Evolutionary conservation across 2,797 vertebrate genomes (phyloP), one percentile per base, ranked within the genome.

Genomic region (Ceryle rudis): DNA sequence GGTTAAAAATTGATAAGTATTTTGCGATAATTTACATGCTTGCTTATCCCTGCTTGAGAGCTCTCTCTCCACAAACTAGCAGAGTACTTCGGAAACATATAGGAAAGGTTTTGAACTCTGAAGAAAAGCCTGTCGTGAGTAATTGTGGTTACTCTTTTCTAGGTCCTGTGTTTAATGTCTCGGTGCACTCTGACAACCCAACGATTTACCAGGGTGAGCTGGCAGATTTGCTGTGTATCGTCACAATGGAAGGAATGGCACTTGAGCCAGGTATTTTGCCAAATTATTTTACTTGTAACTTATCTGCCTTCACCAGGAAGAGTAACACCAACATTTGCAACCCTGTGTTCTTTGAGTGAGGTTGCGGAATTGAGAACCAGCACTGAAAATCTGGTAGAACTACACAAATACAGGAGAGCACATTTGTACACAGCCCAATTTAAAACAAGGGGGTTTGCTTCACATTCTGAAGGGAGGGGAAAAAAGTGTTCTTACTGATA

Each of bases 131-230:
- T 26, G 8, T 11, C 23, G 12, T 33, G 41, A 49, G n/a, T 72
- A 90, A 97, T 10, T 28, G n/a, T 90, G 23, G 11, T 89, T 72
- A 1, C 47, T 97, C 47, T 97, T 86, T 97, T 94, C 65, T 61
- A 98, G 98, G 98, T 93, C 99, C 99, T 4, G 95, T 98, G 44
- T 99, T 99, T 96, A 98, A 98, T 49, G 98, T 99, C 79, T 98
- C 97, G 0, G 98, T 99, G 96, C 97, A 97, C 39, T 99, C 99
- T 2, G 99, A 99, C 96, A 98, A 95, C 41, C 98, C 94, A 1
- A 99, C 97, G 0, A 97, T 99, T 90, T 98, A 98, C 97, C 99
- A 98, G 46, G 99, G 98, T 67, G 99, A 99, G 67, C 98, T 99
- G 4, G 98, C 99, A 93, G 99, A 99, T 87, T 94, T 99, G 95